Evolutionary conservation across 2,888 invertebrate species (phyloP).

Genomic region (Diadegma fenestrale): DNA sequence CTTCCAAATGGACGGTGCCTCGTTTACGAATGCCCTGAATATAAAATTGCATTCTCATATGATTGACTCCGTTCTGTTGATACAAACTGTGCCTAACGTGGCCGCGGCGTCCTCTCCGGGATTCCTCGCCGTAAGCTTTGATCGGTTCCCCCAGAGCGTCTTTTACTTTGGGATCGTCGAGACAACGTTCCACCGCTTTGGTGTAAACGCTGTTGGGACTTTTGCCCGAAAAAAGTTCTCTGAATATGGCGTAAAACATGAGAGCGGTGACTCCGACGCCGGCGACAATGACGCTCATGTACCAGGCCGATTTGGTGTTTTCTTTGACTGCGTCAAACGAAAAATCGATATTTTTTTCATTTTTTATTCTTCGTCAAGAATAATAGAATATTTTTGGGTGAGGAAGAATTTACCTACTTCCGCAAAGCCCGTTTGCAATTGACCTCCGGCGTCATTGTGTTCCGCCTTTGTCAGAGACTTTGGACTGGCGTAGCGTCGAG

Average conservation of each 20-base stretch:
- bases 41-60: constrained; percentile 96
- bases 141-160: constrained; percentile 96
- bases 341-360: constrained; percentile 79
- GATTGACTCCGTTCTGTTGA: constrained; percentile 90
- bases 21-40: constrained; percentile 93
- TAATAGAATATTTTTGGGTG: background rate
- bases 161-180: constrained; percentile 90
- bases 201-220: constrained; percentile 95
- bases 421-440: constrained; percentile 78
- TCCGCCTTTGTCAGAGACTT: constrained; percentile 74
- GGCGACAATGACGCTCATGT: constrained; percentile 92
- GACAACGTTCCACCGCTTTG: constrained; percentile 91
- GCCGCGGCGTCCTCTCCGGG: constrained; percentile 92
- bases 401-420: constrained; percentile 80
- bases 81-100: constrained; percentile 93
- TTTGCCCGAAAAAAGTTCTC: constrained; percentile 94
- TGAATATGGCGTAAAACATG: constrained; percentile 93
- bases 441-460: constrained; percentile 69
- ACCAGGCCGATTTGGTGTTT: constrained; percentile 95
- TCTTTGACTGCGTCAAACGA: constrained; percentile 89
- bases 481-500: constrained; percentile 71
- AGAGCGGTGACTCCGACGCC: constrained; percentile 93
- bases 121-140: constrained; percentile 95
- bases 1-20: constrained; percentile 94
- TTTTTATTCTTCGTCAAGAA: background rate